phyloP scores from a whole-genome alignment of 2,888 invertebrate species.

The Harpalus rufipes region DNA sequence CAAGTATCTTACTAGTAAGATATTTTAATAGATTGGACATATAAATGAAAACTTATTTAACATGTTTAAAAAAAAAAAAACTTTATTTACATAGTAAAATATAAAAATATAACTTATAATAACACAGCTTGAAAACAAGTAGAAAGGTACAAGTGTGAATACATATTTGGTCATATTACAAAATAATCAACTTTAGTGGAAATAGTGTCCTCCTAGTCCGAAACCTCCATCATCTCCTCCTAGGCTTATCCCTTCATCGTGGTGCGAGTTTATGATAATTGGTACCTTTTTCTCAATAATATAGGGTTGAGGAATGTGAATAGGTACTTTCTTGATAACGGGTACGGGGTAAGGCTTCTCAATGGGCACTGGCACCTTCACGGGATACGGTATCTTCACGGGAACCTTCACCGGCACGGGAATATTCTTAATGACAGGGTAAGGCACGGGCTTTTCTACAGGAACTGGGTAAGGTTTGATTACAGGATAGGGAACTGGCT shows the following conservation, averaged over 20 bases:
- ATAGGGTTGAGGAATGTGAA: slow-evolving; percentile 79
- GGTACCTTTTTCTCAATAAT: slow-evolving; percentile 79
- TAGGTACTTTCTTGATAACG: slow-evolving; percentile 79
- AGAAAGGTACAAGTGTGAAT: slow-evolving; percentile 53
- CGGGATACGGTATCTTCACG: slow-evolving; percentile 61
- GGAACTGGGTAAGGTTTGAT: slow-evolving; percentile 79
- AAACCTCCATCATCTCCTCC: slow-evolving; percentile 65
- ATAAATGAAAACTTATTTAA: not conserved
- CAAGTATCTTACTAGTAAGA: not conserved
- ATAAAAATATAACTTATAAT: slow-evolving; percentile 56
- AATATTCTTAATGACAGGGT: slow-evolving; percentile 74
- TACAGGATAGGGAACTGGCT: slow-evolving; percentile 79
- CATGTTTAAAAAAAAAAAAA: slow-evolving; percentile 31
- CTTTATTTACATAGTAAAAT: slow-evolving; percentile 60
- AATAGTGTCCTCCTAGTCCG: slow-evolving; percentile 33
- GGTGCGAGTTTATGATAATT: slow-evolving; percentile 73
- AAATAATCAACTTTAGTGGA: slow-evolving; percentile 55
- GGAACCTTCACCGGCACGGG: slow-evolving; percentile 75
- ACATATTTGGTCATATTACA: slow-evolving; percentile 38
- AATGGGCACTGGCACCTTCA: slow-evolving; percentile 73
- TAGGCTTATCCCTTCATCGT: slow-evolving; percentile 69
- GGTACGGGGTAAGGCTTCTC: slow-evolving; percentile 81
- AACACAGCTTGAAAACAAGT: slow-evolving; percentile 45
- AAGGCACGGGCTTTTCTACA: slow-evolving; percentile 75
- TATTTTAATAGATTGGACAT: too few relatives aligned